A percentile compares a stretch with the other conserved stretches of the same genome.
Evolutionary conservation across 2,113 vertebrate genomes (phyloP).

Genomic region (Zootoca vivipara): DNA sequence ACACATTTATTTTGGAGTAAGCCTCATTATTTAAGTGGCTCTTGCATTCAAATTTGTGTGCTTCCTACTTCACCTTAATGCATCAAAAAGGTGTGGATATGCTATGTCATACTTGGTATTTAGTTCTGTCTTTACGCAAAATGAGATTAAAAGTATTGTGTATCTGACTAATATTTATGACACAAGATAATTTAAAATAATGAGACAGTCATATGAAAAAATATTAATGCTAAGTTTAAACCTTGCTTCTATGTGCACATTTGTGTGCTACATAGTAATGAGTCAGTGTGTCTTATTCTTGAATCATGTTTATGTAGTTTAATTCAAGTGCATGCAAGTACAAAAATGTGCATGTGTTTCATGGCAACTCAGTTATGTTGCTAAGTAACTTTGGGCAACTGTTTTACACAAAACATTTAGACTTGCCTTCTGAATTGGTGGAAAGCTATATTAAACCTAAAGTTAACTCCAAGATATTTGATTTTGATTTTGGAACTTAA

Average conservation of each 20-base stretch:
- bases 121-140: conserved; percentile 52
- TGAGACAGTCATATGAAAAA: conserved; percentile 34
- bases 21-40: background rate
- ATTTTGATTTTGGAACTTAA: background rate
- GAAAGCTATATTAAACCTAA: background rate
- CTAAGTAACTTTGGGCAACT: conserved; percentile 1
- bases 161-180: conserved; percentile 46
- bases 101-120: conserved; percentile 26
- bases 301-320: conserved; percentile 31
- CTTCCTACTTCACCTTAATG: background rate
- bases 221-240: conserved; percentile 36
- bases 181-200: conserved; percentile 17
- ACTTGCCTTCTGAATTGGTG: background rate
- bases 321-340: conserved; percentile 45
- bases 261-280: conserved; percentile 15
- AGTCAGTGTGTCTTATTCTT: conserved; percentile 6
- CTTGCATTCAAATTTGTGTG: background rate
- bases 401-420: background rate
- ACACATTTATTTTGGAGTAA: background rate
- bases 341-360: conserved; percentile 26
- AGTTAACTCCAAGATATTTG: background rate
- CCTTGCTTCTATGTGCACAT: background rate
- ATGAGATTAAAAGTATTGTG: conserved; percentile 52
- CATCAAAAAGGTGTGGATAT: conserved; percentile 47
- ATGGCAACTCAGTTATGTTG: conserved; percentile 26